Evolutionary conservation across 2,113 vertebrate species (phyloP), one percentile per base, ranked within the genome.

Genomic region (Triplophysa tibetana): DNA sequence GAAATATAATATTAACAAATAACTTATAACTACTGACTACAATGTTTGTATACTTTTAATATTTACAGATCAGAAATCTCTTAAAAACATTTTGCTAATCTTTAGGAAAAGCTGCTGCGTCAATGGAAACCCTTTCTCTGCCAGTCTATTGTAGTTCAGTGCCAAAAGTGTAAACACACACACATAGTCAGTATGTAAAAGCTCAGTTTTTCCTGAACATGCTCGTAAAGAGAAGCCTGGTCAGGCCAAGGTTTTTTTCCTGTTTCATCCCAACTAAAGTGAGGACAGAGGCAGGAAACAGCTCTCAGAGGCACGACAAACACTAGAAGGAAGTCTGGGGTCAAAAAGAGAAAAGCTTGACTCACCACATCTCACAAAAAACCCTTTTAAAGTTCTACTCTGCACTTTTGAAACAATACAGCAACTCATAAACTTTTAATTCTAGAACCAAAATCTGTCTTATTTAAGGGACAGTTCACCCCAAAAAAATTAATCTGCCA

Each of bases 251-350:
- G 10, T 61, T 11, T 52, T 82, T 77, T 87, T 52, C 85, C 86
- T 89, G 88, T 91, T 82, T 86, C n/a, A 38, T 58, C 66, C 82
- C 78, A 64, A 77, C 88, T 85, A 88, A 84, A 89, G 85, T 88
- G 83, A 90, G 89, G 88, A 91, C 90, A 89, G 77, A 82, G 87
- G 84, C 92, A 90, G 91, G 91, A 93, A 92, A 87, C 86, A 76
- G 87, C 91, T 88, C 87, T 88, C 84, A 87, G 87, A 88, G 90
- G 88, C 91, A 91, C 82, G 78, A 69, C 86, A 90, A 87, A 86
- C 78, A 65, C 41, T 72, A 14, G 65, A 78, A 81, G 87, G 87
- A 88, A 84, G 86, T 86, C 26, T 64, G 52, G 65, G 79, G 67
- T 83, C 66, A 61, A 41, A 75, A 10, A 62, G 38, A 62, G 58